Evolutionary conservation across 2,797 vertebrate genomes (phyloP), one percentile per base, ranked within the genome.

Genomic region (Sarcoramphus papa): DNA sequence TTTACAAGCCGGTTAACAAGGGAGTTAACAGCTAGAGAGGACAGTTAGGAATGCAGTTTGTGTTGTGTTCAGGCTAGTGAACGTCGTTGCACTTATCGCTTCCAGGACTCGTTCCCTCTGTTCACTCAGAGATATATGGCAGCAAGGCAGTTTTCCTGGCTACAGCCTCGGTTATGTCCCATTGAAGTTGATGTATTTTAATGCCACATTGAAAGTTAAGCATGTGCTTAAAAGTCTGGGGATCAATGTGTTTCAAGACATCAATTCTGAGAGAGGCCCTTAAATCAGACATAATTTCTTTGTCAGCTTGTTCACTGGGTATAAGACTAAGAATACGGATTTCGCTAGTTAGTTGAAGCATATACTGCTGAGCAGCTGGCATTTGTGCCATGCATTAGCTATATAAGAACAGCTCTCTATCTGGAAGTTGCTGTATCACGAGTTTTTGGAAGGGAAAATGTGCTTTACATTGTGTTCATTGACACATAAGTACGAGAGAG

Each of bases 241-340:
- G 72, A 85, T 87, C 53, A 23, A 7, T 47, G 68, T 15, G 33
- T 75, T 83, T 94, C 75, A 82, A 70, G n/a, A 21, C 57, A 60
- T 91, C 81, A 51, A 4, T 67, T 91, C 41, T 45, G 47, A 94
- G 68, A 10, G n/a, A 81, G 63, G 33, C 31, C 6, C 68, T 92
- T 92, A 85, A 87, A 89, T 87, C 54, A 69, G 14, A 40, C 18
- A 7, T 65, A 70, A 80, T n/a, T 90, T 76, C 43, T 90, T 90
- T 86, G 23, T 86, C 76, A 76, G 43, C 31, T 90, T 64, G 24
- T 86, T 94, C 63, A 40, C 35, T 84, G 54, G 20, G 7, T 69
- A 3, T 48, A 51, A 62, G 83, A 21, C 47, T 28, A 19, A 54
- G 69, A 74, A 54, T 20, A 33, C 1, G 7, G 59, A 76, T 84